Evolutionary conservation across 2,797 vertebrate species (phyloP).

Genomic region (Typhlichthys eigenmanni): DNA sequence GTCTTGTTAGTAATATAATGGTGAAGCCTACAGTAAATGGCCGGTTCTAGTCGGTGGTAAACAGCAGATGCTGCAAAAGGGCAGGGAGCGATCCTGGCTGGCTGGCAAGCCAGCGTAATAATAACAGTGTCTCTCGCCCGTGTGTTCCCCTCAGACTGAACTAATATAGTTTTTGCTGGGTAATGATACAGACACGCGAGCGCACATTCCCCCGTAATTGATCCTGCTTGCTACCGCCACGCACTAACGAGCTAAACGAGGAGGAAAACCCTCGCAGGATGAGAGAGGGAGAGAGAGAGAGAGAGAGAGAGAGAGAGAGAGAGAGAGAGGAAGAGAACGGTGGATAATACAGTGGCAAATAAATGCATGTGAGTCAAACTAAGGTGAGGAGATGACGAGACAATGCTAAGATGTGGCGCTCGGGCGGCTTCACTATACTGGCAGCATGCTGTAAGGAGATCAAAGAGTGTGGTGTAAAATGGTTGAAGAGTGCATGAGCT

Average conservation of each 20-base stretch:
- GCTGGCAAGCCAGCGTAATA: conserved; percentile 43
- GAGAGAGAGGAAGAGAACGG: conserved; percentile 20
- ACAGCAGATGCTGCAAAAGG: conserved; percentile 52
- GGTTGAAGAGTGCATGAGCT: conserved; percentile 73
- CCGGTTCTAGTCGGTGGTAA: conserved; percentile 53
- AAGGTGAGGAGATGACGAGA: conserved; percentile 47
- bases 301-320: conserved; percentile 43
- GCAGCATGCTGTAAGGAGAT: conserved; percentile 63
- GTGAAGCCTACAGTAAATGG: conserved; percentile 28
- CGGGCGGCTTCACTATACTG: conserved; percentile 64
- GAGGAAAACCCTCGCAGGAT: conserved; percentile 69
- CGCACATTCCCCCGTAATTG: conserved; percentile 77
- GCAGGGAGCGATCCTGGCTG: conserved; percentile 40
- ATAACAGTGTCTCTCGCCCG: conserved; percentile 58
- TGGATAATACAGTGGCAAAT: conserved; percentile 64
- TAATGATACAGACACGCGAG: conserved; percentile 73
- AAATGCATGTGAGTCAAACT: conserved; percentile 60
- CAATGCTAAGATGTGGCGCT: conserved; percentile 62
- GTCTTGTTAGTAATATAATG: conserved; percentile 42
- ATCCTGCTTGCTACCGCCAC: conserved; percentile 73
- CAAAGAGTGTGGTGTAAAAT: conserved; percentile 74
- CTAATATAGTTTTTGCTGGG: conserved; percentile 76
- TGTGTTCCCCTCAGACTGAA: conserved; percentile 72
- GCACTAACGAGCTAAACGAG: conserved; percentile 76
- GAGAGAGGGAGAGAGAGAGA: conserved; percentile 28